These are phyloP conservation scores for Scopus umbretta DNA, from an alignment of 2,113 vertebrate genomes.

Conservation along the genomic window DNA sequence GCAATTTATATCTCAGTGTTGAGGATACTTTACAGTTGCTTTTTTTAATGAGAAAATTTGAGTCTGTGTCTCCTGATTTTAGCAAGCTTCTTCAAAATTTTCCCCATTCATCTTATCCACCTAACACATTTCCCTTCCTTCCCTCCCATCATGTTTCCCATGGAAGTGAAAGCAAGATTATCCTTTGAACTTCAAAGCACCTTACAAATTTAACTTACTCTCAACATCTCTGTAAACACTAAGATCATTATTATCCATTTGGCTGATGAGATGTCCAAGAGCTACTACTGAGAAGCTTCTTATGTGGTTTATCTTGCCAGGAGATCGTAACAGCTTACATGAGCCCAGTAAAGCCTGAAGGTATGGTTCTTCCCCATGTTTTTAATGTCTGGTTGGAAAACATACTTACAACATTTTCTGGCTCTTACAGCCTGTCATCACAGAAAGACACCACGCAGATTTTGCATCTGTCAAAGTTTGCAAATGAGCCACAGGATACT, in stretches of 20 bases:
- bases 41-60: neutral
- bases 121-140: neutral
- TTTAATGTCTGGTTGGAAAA: constrained; percentile 8
- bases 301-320: neutral
- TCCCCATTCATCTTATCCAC: neutral
- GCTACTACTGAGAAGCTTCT: neutral
- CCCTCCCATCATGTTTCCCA: neutral
- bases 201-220: neutral
- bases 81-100: neutral
- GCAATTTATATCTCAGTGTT: neutral
- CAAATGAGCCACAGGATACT: constrained; percentile 14
- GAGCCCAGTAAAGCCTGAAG: neutral
- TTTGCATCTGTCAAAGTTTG: constrained; percentile 9
- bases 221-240: neutral
- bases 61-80: neutral
- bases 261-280: neutral
- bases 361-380: neutral
- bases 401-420: neutral
- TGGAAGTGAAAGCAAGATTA: neutral
- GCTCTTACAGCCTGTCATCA: constrained; percentile 6
- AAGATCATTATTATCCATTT: constrained; percentile 13
- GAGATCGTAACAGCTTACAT: constrained; percentile 5
- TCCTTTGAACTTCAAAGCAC: neutral
- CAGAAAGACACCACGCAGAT: neutral
- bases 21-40: neutral